A percentile compares a stretch with the other conserved stretches of the same genome.
These are phyloP conservation scores for Cheilosia urbana DNA, from an alignment of 2,888 invertebrate species.

Conservation along the genomic window DNA sequence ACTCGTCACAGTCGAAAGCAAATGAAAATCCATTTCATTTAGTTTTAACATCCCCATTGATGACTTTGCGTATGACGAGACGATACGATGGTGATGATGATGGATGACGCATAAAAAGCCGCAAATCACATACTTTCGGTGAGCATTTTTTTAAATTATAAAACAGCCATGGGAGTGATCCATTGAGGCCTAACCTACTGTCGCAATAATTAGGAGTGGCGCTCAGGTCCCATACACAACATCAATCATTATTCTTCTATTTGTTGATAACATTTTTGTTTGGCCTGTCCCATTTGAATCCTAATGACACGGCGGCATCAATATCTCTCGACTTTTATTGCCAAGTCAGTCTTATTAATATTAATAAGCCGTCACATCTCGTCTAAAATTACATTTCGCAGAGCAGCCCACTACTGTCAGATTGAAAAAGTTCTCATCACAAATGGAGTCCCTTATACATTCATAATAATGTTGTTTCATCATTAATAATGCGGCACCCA, in stretches of 20 bases:
- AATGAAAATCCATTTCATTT: too few species aligned
- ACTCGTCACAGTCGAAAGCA: too few species aligned
- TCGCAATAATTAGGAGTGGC: too few species aligned
- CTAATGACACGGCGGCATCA: neutral
- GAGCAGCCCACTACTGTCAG: constrained; percentile 6
- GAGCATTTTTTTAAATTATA: too few species aligned
- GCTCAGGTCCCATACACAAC: neutral
- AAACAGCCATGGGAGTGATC: too few species aligned
- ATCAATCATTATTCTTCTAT: neutral
- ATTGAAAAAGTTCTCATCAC: constrained; percentile 4
- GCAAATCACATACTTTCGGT: too few species aligned
- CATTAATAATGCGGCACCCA: constrained; percentile 19
- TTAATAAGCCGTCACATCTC: neutral
- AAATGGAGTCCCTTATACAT: neutral
- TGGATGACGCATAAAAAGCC: too few species aligned
- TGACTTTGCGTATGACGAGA: too few species aligned
- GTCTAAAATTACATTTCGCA: neutral
- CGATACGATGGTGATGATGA: too few species aligned
- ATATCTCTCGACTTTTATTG: neutral
- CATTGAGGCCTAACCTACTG: too few species aligned
- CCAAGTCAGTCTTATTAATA: constrained; percentile 5
- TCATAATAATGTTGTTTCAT: constrained; percentile 14
- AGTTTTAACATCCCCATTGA: too few species aligned
- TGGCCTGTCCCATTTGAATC: neutral
- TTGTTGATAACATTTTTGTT: neutral